Evolutionary conservation across 2,888 invertebrate genomes (phyloP), one percentile per base, ranked within the genome.

Genomic region (Drosophila kokeensis): DNA sequence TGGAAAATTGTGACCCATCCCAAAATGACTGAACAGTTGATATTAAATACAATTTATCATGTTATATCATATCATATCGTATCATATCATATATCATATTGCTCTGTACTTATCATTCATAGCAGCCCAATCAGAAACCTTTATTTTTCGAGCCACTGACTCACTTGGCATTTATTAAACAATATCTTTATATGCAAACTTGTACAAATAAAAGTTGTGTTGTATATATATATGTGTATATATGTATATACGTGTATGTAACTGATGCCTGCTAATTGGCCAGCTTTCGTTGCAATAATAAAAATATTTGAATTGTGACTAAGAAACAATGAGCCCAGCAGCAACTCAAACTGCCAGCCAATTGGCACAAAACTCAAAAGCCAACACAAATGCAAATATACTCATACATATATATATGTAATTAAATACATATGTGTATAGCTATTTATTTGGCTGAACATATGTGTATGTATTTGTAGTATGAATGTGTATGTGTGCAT

Each of bases 201-300:
- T 32, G 64, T 27, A 24, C 27, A 29, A 32, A 29, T 45, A 38
- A 48, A 29, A 18, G 40, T 18, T 32, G 36, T 50, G 8, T 29
- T 45, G 18, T 38, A 13, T 38, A 3, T n/a, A 6, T 38, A 3
- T 36, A 15, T 48, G 10, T 48, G 2, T 52, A 7, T 30, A 13
- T 61, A 18, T 59, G 13, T 58, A 24, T 62, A 18, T 38, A n/a
- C 27, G 18, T 54, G 50, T 45, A 18, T 71, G 59, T 29, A 29
- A 29, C 34, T 54, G 54, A 71, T 73, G 77, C 82, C 68, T 75
- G 82, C 74, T 89, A 87, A 87, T 87, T 87, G 87, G 81, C 70
- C 67, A 81, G 85, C 87, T 89, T 89, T 87, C 87, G 87, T 85
- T 83, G 83, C 72, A 86, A 80, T 79, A 85, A 85, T 77, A 85